phyloP scores from a whole-genome alignment of 23 tunicate genomes.

The Ascidia mentula region DNA sequence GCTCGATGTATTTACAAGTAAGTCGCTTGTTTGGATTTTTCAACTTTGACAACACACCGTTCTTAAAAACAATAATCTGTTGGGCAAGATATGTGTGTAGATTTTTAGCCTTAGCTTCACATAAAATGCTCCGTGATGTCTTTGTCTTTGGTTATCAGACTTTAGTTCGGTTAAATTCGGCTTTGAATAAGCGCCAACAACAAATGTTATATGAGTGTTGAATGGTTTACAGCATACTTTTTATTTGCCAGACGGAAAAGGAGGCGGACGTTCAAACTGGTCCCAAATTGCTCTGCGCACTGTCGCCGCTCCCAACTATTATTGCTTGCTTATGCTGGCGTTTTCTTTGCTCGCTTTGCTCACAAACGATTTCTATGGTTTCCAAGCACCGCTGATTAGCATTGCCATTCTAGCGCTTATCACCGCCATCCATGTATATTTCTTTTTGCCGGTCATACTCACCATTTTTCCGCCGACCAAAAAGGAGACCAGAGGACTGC shows the following conservation, averaged over 20 bases:
- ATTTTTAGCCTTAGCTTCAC: too few relatives aligned
- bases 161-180: too few relatives aligned
- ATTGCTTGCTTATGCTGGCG: not conserved
- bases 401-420: not conserved
- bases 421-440: not conserved
- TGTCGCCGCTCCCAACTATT: not conserved
- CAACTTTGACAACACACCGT: too few relatives aligned
- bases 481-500: not conserved
- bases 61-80: too few relatives aligned
- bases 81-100: too few relatives aligned
- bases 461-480: constrained; percentile 23
- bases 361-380: not conserved
- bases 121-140: too few relatives aligned
- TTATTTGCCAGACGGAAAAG: not conserved
- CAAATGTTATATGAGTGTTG: too few relatives aligned
- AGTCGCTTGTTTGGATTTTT: not conserved
- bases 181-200: too few relatives aligned
- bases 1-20: not conserved
- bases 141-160: too few relatives aligned
- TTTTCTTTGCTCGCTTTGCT: not conserved
- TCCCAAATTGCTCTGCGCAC: not conserved
- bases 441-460: constrained; percentile 19
- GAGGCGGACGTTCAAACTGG: constrained; percentile 5
- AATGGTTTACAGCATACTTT: too few relatives aligned
- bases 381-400: not conserved